Percentiles rank a stretch among this genome's conserved stretches.
phyloP scores from a whole-genome alignment of 2,888 invertebrate species.

The Atethmia centrago region DNA sequence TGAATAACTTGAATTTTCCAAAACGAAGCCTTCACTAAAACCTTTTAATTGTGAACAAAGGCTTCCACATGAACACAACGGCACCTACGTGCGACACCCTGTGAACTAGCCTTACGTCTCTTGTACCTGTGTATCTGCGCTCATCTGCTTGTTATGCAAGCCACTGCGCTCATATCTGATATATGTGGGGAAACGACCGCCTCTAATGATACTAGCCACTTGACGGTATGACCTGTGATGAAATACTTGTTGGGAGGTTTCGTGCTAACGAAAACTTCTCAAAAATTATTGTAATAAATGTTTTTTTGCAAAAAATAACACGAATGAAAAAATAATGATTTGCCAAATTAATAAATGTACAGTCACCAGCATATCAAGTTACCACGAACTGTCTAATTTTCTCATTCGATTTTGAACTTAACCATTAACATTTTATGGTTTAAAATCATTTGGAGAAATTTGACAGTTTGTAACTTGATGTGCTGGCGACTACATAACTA shows the following conservation, averaged over 20 bases:
- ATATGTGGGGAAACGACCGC: conserved; percentile 7
- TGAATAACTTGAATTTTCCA: too few relatives aligned
- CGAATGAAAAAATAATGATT: too few relatives aligned
- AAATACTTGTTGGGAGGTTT: not conserved
- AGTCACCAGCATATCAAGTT: too few relatives aligned
- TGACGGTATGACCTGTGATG: not conserved
- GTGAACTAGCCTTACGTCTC: not conserved
- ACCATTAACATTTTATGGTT: too few relatives aligned
- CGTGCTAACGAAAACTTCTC: not conserved
- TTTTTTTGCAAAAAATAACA: not conserved
- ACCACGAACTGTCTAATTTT: too few relatives aligned
- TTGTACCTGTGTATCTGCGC: not conserved
- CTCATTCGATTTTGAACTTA: too few relatives aligned
- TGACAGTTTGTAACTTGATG: too few relatives aligned
- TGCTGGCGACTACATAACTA: not conserved
- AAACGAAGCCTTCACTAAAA: not conserved
- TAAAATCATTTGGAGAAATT: too few relatives aligned
- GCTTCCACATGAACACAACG: not conserved
- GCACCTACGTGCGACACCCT: too few relatives aligned
- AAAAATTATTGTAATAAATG: not conserved
- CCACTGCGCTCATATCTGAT: conserved; percentile 6
- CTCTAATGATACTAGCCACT: not conserved
- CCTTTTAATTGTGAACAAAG: too few relatives aligned
- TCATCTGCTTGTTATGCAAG: conserved; percentile 21
- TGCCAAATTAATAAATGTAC: too few relatives aligned